A percentile compares a stretch with the other conserved stretches of the same genome.
phyloP scores from a whole-genome alignment of 1,140 invertebrate genomes.

The Paramacrobiotus metropolitanus region DNA sequence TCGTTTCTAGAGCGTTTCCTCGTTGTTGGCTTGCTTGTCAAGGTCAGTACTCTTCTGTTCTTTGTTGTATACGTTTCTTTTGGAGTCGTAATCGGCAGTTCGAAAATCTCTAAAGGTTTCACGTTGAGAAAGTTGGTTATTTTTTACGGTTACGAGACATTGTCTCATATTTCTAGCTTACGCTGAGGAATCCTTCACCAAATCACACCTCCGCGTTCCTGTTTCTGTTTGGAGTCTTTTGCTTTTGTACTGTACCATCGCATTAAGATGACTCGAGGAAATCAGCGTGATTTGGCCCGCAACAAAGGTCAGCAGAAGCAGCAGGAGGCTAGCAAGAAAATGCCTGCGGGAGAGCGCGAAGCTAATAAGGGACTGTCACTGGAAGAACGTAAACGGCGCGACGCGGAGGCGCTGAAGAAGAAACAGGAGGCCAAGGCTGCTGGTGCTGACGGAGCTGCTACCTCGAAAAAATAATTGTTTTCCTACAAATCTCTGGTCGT shows the following conservation, averaged over 20 bases:
- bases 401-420: background rate
- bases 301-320: background rate
- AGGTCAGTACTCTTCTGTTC: background rate
- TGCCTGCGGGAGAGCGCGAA: background rate
- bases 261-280: slow-evolving; percentile 1
- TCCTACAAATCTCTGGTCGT: background rate
- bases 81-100: background rate
- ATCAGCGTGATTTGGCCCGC: background rate
- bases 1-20: background rate
- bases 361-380: background rate
- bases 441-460: background rate
- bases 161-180: background rate
- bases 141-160: background rate
- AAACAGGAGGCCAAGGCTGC: background rate
- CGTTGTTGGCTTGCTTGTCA: slow-evolving; percentile 1
- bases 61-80: background rate
- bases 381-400: background rate
- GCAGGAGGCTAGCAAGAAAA: background rate
- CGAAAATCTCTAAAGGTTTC: background rate
- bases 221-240: background rate
- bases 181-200: background rate
- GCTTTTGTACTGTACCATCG: background rate
- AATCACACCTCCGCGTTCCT: too few relatives aligned
- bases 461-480: background rate
- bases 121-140: background rate